Percentiles rank a stretch among this genome's conserved stretches.
phyloP scores from a whole-genome alignment of 2,888 invertebrate species.

The Hyposoter didymator region DNA sequence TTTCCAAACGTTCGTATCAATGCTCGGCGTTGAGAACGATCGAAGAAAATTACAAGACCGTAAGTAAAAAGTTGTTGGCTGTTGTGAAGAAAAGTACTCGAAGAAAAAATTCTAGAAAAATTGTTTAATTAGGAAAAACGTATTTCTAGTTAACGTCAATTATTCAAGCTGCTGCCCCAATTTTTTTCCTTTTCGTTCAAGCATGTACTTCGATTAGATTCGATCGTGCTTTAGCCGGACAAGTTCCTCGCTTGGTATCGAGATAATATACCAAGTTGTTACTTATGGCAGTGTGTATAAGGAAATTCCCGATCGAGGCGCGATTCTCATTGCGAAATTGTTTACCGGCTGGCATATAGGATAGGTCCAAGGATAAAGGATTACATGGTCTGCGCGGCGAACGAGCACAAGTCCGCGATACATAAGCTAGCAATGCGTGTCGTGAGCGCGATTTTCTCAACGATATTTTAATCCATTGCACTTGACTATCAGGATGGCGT shows the following conservation, averaged over 20 bases:
- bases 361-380: constrained; percentile 82
- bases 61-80: background rate
- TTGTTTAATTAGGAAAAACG: background rate
- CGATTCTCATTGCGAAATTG: constrained; percentile 82
- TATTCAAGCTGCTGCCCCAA: constrained; percentile 6
- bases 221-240: constrained; percentile 3
- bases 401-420: constrained; percentile 55
- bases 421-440: constrained; percentile 25
- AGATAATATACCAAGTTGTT: constrained; percentile 30
- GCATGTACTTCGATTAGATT: constrained; percentile 2
- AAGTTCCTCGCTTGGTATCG: constrained; percentile 31
- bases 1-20: background rate
- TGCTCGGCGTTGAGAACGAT: background rate
- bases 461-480: constrained; percentile 31
- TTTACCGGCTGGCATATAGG: constrained; percentile 78
- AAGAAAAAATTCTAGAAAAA: background rate
- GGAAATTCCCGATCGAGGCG: constrained; percentile 80
- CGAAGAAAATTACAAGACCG: background rate
- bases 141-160: constrained; percentile 1
- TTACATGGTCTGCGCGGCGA: constrained; percentile 74
- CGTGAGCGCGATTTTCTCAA: constrained; percentile 46
- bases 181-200: background rate
- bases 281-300: constrained; percentile 73
- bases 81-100: background rate
- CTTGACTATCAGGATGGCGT: constrained; percentile 4